Conservation (phyloP, 2,797 vertebrate genomes). For the Tokudaia muenninki region DNA sequence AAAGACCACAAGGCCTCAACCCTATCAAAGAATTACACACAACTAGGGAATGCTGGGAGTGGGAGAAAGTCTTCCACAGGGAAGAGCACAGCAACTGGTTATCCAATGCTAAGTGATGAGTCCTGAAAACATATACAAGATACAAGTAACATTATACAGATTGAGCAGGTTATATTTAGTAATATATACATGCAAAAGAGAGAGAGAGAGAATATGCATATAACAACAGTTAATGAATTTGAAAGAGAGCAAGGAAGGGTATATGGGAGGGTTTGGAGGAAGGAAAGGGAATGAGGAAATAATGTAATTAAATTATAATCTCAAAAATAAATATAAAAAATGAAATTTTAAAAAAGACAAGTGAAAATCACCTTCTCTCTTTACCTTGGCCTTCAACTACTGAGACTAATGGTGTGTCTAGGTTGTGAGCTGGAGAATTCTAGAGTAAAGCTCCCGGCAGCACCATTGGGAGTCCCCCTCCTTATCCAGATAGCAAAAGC, state of each 20-base stretch:
- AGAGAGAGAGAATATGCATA: neutral
- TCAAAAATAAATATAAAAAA: neutral
- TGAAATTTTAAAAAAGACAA: neutral
- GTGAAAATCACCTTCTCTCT: neutral
- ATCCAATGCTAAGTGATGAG: neutral
- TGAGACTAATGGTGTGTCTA: neutral
- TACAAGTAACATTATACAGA: neutral
- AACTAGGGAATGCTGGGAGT: neutral
- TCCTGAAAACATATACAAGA: neutral
- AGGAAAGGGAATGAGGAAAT: neutral
- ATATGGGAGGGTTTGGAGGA: neutral
- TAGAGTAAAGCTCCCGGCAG: neutral
- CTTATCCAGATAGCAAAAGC: neutral
- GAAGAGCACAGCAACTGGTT: neutral
- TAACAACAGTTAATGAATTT: neutral
- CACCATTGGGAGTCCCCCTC: neutral
- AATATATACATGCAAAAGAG: neutral
- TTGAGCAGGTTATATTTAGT: neutral
- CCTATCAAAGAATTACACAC: neutral
- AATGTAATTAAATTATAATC: neutral
- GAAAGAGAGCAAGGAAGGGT: neutral
- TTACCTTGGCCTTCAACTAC: slow-evolving; percentile 19
- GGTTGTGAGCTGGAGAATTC: neutral
- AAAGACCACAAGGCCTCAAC: neutral
- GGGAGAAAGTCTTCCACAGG: neutral